Percentiles rank a stretch among this genome's conserved stretches.
Evolutionary conservation across 2,888 invertebrate genomes (phyloP).

Genomic region (Eupithecia pulchellata): DNA sequence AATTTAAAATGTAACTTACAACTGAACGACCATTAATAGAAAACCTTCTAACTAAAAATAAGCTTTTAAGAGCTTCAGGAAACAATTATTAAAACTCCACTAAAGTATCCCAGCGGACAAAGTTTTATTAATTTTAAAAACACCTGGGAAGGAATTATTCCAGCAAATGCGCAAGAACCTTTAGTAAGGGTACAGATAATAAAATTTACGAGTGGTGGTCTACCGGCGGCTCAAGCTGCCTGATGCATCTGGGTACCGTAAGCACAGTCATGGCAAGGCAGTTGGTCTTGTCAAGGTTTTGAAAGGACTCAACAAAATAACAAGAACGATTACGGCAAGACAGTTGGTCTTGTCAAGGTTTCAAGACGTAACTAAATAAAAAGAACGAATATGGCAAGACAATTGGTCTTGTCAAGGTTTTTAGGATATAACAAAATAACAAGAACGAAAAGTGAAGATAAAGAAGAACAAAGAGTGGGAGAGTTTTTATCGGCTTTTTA

Average conservation of each 20-base stretch:
- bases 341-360: too few relatives aligned
- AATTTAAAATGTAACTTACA: neutral
- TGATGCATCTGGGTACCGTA: constrained; percentile 45
- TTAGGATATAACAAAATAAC: too few relatives aligned
- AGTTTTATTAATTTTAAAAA: neutral
- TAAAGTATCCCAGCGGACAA: neutral
- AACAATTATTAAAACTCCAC: neutral
- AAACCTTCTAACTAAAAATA: neutral
- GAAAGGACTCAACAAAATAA: neutral
- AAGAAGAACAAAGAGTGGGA: too few relatives aligned
- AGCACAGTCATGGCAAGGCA: constrained; percentile 22
- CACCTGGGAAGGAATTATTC: neutral
- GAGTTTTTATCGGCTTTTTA: too few relatives aligned
- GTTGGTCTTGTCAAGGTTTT: constrained; percentile 4
- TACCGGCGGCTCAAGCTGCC: constrained; percentile 49
- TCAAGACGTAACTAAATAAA: too few relatives aligned
- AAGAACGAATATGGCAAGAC: too few relatives aligned
- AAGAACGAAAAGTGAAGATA: too few relatives aligned
- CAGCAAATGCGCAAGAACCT: constrained; percentile 26
- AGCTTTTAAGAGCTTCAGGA: neutral
- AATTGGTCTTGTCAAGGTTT: too few relatives aligned
- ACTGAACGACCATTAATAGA: neutral
- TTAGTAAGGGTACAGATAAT: constrained; percentile 51
- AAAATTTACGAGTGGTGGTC: constrained; percentile 59
- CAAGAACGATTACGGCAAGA: neutral